These are phyloP conservation scores for Prunella himalayana DNA, from an alignment of 2,113 vertebrate genomes.

Conservation along the genomic window DNA sequence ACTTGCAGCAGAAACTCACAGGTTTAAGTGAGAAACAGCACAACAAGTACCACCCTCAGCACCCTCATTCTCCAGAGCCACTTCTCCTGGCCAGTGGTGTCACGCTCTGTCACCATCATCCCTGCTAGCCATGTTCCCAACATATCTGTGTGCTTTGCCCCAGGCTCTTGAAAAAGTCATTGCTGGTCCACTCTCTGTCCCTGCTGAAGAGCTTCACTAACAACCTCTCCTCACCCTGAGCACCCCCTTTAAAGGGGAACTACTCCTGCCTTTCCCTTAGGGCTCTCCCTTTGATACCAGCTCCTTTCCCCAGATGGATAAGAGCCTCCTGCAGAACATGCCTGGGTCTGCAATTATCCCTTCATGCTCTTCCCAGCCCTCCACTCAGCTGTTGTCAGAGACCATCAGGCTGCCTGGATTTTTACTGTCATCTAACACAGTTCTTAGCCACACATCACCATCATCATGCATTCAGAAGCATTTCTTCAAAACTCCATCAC, in stretches of 20 bases:
- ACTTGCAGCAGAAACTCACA: neutral
- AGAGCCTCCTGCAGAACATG: fast-evolving
- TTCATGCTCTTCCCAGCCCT: neutral
- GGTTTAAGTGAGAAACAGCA: neutral
- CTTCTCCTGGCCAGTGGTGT: fast-evolving
- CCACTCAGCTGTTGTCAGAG: neutral
- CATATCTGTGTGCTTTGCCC: fast-evolving
- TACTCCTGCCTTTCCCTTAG: neutral
- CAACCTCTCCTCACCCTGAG: neutral
- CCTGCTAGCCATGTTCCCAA: fast-evolving
- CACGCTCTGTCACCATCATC: neutral
- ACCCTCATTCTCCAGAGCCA: neutral
- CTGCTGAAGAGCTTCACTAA: neutral
- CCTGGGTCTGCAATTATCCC: neutral
- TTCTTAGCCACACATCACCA: neutral
- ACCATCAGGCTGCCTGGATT: neutral
- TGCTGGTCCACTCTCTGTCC: neutral
- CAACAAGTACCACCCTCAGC: neutral
- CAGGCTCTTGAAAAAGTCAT: neutral
- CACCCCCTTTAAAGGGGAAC: neutral
- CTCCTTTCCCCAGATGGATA: neutral
- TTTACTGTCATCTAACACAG: neutral
- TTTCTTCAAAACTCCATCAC: neutral
- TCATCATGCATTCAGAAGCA: neutral
- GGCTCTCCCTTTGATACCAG: neutral